Evolutionary conservation across 2,113 vertebrate genomes (phyloP), one percentile per base, ranked within the genome.

Genomic region (Dipodomys merriami): DNA sequence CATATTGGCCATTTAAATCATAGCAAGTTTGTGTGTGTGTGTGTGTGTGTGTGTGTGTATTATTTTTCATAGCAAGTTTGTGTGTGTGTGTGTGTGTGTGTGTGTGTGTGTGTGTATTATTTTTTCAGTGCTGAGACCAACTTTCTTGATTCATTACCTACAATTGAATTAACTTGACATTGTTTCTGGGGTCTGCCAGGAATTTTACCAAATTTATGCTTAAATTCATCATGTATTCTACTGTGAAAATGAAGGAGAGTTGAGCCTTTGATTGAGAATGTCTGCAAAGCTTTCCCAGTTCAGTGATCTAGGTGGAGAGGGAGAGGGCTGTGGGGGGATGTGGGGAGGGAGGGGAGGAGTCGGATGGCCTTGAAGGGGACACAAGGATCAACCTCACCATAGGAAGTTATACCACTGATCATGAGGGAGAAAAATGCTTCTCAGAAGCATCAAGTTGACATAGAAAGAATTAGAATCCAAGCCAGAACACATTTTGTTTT

Each of bases 1-100:
- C 83, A 71, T 68, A 84, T 84, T 93, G 88, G 95, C 90, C 90
- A 96, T 96, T 95, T 88, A 92, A 96, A 91, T 95, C 87, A 91
- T 25, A 69, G 90, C 46, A 39, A 16, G 53, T 13, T 13, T 57
- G n/a, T 57, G 1, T 57, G 53, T 18, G 49, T 11, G 49, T 53
- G 49, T 53, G 49, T 53, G 7, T 53, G 49, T 53, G 49, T 11
- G 49, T 53, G 49, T 53, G 49, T 53, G 49, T n/a, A n/a, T n/a
- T n/a, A n/a, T n/a, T n/a, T n/a, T n/a, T 95, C 87, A 91, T 25
- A 69, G 90, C 46, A 39, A 13, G 53, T 9, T 10, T 53, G 49
- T 53, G 49, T 53, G 49, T 53, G 49, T 53, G 49, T 53, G 49
- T 53, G 49, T 53, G 49, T 53, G 49, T 53, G 49, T 53, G 49